phyloP scores from a whole-genome alignment of 35 echinoderm and acorn worm genomes.

The Ophioderma brevispina region DNA sequence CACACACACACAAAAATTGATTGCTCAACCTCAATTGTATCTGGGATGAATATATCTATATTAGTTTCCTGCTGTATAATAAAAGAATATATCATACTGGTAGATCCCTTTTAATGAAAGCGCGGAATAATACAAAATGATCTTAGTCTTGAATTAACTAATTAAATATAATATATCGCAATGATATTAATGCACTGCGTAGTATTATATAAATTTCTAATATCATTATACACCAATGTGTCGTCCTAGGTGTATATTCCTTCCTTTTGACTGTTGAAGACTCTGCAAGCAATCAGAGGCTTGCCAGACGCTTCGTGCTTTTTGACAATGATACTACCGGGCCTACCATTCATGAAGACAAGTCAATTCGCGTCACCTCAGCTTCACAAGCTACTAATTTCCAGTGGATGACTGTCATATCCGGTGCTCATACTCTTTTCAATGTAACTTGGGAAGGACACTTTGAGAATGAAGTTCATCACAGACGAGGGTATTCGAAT shows the following conservation, averaged over 20 bases:
- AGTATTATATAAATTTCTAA: too few species aligned
- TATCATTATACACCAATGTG: too few species aligned
- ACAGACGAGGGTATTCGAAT: constrained; percentile 13
- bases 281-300: not conserved
- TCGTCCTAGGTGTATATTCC: constrained; percentile 31
- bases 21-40: too few species aligned
- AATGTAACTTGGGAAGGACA: constrained; percentile 13
- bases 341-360: not conserved
- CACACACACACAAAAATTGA: too few species aligned
- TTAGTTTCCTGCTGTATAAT: too few species aligned
- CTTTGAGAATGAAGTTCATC: constrained; percentile 31
- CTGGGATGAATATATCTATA: too few species aligned
- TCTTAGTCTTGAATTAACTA: too few species aligned
- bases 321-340: constrained; percentile 32
- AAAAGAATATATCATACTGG: too few species aligned
- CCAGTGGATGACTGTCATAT: constrained; percentile 15
- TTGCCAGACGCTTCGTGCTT: constrained; percentile 33
- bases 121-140: too few species aligned
- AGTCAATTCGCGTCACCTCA: constrained; percentile 9
- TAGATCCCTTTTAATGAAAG: too few species aligned
- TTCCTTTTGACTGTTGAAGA: constrained; percentile 13
- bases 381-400: not conserved
- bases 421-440: not conserved
- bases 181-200: too few species aligned
- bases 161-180: too few species aligned